Evolutionary conservation across 1,140 invertebrate species (phyloP), one percentile per base, ranked within the genome.

Genomic region (Acromyrmex echinatior): DNA sequence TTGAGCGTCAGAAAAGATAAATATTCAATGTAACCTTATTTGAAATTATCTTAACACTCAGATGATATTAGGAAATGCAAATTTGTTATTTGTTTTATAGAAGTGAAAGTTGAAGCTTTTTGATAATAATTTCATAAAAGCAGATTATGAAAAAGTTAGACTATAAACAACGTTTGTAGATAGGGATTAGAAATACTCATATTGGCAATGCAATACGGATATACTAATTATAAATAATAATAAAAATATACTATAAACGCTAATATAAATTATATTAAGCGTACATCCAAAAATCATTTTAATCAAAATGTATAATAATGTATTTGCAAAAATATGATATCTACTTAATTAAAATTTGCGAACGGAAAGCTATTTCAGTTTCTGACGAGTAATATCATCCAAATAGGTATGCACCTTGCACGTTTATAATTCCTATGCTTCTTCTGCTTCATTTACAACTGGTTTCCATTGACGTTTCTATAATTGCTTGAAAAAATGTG

Each of bases 401-500:
- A 51, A 70, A 35, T 25, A 68, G 62, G 28, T 53, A 2, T 73
- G 25, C 49, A 58, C 58, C 49, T 63, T 51, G 14, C 21, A 28
- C 45, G 18, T 58, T 58, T n/a, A 21, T 21, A 39, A 49, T 70
- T 56, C 5, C 16, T 77, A 10, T 28, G 5, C 10, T 45, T 58
- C 51, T 18, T 76, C 3, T 35, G n/a, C 14, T 51, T 35, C 31
- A 53, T 81, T 71, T 56, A 39, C 56, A 56, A 39, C 10, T 5
- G 21, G 45, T 16, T 65, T 21, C 3, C 2, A 18, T 53, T 39
- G 49, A n/a, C 14, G 9, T 80, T 56, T 14, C n/a, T 56, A 58
- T 45, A 18, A 81, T 70, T 39, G 78, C n/a, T 28, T 3, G 49
- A 56, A 58, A 81, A 80, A 80, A 70, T 31, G 53, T 21, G 25